These are phyloP conservation scores for Caenorhabditis remanei DNA, from an alignment of 1,140 invertebrate genomes.

Conservation along the genomic window DNA sequence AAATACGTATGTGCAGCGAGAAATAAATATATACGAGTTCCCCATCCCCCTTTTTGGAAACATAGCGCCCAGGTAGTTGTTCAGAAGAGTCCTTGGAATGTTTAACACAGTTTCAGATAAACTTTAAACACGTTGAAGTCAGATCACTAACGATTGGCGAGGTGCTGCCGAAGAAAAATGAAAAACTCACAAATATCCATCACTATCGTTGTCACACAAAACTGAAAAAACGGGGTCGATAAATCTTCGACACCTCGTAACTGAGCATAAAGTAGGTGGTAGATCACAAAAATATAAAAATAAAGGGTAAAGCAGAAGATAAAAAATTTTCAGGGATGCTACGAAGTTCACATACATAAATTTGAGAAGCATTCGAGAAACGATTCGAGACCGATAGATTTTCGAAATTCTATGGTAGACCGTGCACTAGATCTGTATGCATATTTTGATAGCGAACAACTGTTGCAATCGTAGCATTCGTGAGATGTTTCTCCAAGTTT, in stretches of 20 bases:
- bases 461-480: too few species aligned
- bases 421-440: too few species aligned
- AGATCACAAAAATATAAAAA: constrained; percentile 53
- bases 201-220: constrained; percentile 9
- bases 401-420: too few species aligned
- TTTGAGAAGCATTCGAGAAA: too few species aligned
- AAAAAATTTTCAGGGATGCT: neutral
- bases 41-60: constrained; percentile 2
- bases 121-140: neutral
- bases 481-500: too few species aligned
- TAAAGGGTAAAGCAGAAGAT: constrained; percentile 52
- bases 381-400: too few species aligned
- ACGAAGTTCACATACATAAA: too few species aligned
- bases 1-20: neutral
- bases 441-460: too few species aligned
- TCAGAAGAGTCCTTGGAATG: neutral
- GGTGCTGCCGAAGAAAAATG: too few species aligned
- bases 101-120: neutral
- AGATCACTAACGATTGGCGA: neutral
- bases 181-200: constrained; percentile 49
- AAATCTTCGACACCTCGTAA: neutral
- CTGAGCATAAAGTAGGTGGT: neutral
- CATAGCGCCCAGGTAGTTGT: constrained; percentile 30
- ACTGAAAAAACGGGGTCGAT: constrained; percentile 48
- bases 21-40: constrained; percentile 2